A percentile compares a stretch with the other conserved stretches of the same genome.
phyloP scores from a whole-genome alignment of 2,113 vertebrate species.

The Tetrao urogallus region DNA sequence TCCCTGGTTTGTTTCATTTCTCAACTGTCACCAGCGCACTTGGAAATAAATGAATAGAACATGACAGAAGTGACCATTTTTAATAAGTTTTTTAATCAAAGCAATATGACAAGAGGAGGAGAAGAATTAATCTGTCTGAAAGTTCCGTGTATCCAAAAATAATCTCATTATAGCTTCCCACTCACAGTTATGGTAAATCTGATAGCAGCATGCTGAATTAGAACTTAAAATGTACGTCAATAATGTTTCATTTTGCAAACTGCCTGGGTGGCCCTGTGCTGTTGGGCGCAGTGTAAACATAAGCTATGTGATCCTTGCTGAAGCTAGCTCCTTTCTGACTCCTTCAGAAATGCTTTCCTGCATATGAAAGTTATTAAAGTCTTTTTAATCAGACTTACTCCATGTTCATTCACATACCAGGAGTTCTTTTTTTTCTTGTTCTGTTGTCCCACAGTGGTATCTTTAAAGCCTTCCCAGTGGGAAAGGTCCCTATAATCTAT shows the following conservation, averaged over 20 bases:
- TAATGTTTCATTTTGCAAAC: not conserved
- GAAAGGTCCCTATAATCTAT: not conserved
- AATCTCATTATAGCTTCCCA: not conserved
- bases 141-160: not conserved
- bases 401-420: not conserved
- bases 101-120: not conserved
- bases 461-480: not conserved
- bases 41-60: not conserved
- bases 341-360: not conserved
- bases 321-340: not conserved
- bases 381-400: not conserved
- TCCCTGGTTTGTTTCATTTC: not conserved
- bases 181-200: not conserved
- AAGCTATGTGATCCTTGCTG: not conserved
- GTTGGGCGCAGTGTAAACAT: not conserved
- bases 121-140: not conserved
- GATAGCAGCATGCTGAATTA: not conserved
- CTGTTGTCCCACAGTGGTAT: not conserved
- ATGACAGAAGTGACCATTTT: not conserved
- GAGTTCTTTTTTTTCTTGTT: not conserved
- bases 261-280: not conserved
- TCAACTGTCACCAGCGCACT: not conserved
- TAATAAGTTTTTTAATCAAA: not conserved
- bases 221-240: not conserved
- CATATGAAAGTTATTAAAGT: not conserved